Evolutionary conservation across 1,140 invertebrate genomes (phyloP).

Genomic region (Ladona fulva): DNA sequence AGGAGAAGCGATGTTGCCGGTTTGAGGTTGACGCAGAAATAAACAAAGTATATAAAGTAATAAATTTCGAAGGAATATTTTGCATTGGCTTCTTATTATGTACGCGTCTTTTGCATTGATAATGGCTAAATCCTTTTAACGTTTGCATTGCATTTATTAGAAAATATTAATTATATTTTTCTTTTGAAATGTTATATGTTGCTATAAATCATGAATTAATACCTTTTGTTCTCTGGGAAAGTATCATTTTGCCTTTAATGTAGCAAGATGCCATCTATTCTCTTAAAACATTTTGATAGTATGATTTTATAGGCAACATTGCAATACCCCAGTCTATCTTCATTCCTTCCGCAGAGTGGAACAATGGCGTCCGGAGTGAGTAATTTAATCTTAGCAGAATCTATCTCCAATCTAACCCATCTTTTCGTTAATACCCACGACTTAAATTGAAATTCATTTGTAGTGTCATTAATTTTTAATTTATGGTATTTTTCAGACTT

Average conservation of each 20-base stretch:
- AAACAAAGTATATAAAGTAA: background rate
- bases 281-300: too few species aligned
- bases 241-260: too few species aligned
- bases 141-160: too few species aligned
- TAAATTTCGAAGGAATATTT: too few species aligned
- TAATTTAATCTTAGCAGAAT: conserved; percentile 19
- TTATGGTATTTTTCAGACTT: conserved; percentile 58
- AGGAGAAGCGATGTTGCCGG: background rate
- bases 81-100: too few species aligned
- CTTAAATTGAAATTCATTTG: background rate
- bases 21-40: background rate
- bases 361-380: conserved; percentile 50
- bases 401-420: background rate
- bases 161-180: too few species aligned
- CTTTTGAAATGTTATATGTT: too few species aligned
- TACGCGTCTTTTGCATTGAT: too few species aligned
- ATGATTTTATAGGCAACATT: background rate
- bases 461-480: conserved; percentile 12
- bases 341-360: conserved; percentile 38
- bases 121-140: too few species aligned
- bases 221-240: too few species aligned
- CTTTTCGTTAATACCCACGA: background rate
- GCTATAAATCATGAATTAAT: too few species aligned
- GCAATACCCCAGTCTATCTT: conserved; percentile 32
- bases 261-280: too few species aligned